These are phyloP conservation scores for Plecturocebus donacophilus DNA, from an alignment of 2,113 vertebrate genomes.

Conservation along the genomic window DNA sequence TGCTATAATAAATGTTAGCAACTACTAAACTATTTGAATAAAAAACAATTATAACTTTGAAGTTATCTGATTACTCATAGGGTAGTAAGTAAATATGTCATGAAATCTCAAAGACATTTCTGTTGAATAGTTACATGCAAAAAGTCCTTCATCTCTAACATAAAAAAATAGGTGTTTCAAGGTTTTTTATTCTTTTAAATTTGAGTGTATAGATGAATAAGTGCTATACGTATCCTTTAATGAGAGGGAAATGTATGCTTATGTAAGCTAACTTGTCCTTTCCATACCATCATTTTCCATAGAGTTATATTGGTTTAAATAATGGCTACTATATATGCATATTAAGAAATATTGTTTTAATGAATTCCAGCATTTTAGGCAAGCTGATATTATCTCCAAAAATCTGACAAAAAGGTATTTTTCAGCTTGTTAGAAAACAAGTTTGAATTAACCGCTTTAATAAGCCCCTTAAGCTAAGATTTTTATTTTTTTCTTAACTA, in stretches of 20 bases:
- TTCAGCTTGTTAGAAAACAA: conserved; percentile 43
- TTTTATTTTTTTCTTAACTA: conserved; percentile 48
- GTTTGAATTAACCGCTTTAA: conserved; percentile 36
- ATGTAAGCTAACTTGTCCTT: conserved; percentile 57
- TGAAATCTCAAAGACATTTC: conserved; percentile 33
- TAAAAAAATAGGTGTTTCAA: not conserved
- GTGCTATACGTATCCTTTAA: conserved; percentile 54
- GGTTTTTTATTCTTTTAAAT: not conserved
- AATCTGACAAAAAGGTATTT: conserved; percentile 52
- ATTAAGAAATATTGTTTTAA: conserved; percentile 51
- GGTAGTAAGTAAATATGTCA: conserved; percentile 9
- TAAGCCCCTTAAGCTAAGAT: not conserved
- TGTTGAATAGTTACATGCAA: conserved; percentile 11
- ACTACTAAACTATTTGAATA: conserved; percentile 16
- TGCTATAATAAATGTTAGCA: not conserved
- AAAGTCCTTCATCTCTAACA: conserved; percentile 36
- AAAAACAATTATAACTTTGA: conserved; percentile 41
- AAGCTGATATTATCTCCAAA: conserved; percentile 46
- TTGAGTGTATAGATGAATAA: not conserved
- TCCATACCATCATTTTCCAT: conserved; percentile 52
- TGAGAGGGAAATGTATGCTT: conserved; percentile 51
- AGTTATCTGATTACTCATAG: conserved; percentile 6
- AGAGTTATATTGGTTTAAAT: conserved; percentile 56
- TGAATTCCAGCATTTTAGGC: conserved; percentile 47
- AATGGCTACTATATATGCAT: conserved; percentile 58